phyloP scores from a whole-genome alignment of 2,797 vertebrate genomes.

The Enteromius viviparus region DNA sequence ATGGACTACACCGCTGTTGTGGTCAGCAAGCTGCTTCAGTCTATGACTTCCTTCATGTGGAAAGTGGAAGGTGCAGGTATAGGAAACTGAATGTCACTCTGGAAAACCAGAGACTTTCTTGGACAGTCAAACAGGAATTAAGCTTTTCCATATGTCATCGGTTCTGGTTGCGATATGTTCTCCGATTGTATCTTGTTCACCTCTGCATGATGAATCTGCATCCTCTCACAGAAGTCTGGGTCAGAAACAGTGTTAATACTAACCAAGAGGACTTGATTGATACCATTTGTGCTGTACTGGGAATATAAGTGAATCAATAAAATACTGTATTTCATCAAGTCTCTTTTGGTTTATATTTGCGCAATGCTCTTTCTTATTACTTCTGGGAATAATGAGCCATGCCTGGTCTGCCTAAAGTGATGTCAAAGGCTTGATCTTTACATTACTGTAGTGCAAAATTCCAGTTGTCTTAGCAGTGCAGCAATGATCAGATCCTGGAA shows the following conservation, averaged over 20 bases:
- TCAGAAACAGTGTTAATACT: constrained; percentile 11
- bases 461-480: constrained; percentile 20
- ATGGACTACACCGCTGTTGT: constrained; percentile 24
- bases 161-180: neutral
- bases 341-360: constrained; percentile 1
- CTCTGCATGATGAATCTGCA: neutral
- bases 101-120: neutral
- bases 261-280: neutral
- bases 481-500: constrained; percentile 13
- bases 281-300: constrained; percentile 28
- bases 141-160: neutral
- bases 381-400: constrained; percentile 8
- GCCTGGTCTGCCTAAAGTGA: neutral
- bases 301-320: constrained; percentile 3
- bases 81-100: neutral
- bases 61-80: constrained; percentile 19
- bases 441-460: neutral
- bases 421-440: constrained; percentile 26
- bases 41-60: constrained; percentile 7
- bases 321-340: neutral
- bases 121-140: neutral
- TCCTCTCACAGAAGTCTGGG: neutral
- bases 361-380: neutral
- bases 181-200: neutral
- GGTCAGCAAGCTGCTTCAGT: constrained; percentile 14